Base-by-base conservation (phyloP, 2,113 vertebrate genomes). In the Apodemus speciosus region DNA sequence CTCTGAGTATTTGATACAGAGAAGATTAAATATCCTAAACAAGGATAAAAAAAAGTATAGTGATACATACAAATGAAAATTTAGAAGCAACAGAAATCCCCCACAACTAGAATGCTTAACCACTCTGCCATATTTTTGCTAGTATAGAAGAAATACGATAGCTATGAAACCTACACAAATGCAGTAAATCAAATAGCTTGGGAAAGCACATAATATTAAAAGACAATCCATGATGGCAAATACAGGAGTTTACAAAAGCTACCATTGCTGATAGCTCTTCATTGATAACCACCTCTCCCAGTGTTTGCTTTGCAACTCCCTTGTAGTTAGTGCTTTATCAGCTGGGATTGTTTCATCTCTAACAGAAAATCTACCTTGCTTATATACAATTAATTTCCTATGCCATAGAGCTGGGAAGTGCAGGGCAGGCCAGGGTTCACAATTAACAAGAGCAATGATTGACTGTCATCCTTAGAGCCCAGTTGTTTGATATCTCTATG, bases 391-490 rank as follows among this genome's bases (percentile, higher is more conserved):
- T 9, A 62, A 13, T 53, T 69, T 88, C 46, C 23, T 83, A 7
- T 77, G 15, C 81, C 62, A 32, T 2, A 16, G 30, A 56, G 10
- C 32, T 25, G 35, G 16, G 15, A 66, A 5, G 49, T 7, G 20
- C 56, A 73, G 38, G 25, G 43, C 27, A 62, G 40, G 14, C 2
- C 35, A 5, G 23, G 51, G 10, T 23, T 46, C 64, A n/a, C 13
- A 51, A 1, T 2, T 13, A 15, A 2, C 23, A n/a, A 23, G 2
- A 49, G 30, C 16, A 38, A 56, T 10, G 32, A 66, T 25, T 81
- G 5, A 32, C 8, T 20, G 5, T 2, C 23, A 2, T 1, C 18
- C 32, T 40, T 3, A 3, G 53, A 71, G 30, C 10, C 23, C 23
- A 11, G 40, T 5, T 38, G 53, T 21, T 3, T 49, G 25, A 2